phyloP scores from a whole-genome alignment of 2,888 invertebrate species.

The Ametastegia equiseti region DNA sequence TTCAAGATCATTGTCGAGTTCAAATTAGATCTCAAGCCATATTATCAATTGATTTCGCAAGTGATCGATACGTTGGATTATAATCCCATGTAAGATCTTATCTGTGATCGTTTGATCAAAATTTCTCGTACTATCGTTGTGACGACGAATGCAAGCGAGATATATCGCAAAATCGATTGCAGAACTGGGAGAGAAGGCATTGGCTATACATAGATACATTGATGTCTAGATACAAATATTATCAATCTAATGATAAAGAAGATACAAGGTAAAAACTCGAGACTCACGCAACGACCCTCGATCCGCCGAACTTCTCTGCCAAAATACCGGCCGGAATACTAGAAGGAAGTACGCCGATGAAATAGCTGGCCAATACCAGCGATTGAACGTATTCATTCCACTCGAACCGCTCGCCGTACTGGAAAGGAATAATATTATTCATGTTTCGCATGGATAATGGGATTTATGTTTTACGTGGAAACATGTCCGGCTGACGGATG shows the following conservation, averaged over 20 bases:
- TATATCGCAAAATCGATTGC: no score
- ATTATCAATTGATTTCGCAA: not conserved
- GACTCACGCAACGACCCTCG: constrained; percentile 73
- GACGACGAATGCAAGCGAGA: no score
- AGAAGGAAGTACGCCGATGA: constrained; percentile 69
- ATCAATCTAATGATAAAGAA: not conserved
- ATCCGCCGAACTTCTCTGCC: constrained; percentile 72
- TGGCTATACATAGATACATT: no score
- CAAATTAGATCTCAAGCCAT: not conserved
- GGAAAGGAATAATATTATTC: not conserved
- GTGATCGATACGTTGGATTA: not conserved
- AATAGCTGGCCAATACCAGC: constrained; percentile 67
- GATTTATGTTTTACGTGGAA: not conserved
- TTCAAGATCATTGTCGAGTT: not conserved
- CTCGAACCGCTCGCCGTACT: constrained; percentile 69
- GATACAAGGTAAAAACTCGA: not conserved
- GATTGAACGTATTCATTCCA: constrained; percentile 71
- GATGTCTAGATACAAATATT: no score
- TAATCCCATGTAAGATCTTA: not conserved
- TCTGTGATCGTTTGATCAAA: not conserved
- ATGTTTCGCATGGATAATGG: not conserved
- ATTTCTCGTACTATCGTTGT: not conserved
- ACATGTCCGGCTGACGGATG: no score
- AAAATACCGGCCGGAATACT: constrained; percentile 71
- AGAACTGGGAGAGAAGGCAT: no score